A percentile compares a stretch with the other conserved stretches of the same genome.
These are phyloP conservation scores for Podiceps cristatus DNA, from an alignment of 2,113 vertebrate genomes.

Conservation along the genomic window DNA sequence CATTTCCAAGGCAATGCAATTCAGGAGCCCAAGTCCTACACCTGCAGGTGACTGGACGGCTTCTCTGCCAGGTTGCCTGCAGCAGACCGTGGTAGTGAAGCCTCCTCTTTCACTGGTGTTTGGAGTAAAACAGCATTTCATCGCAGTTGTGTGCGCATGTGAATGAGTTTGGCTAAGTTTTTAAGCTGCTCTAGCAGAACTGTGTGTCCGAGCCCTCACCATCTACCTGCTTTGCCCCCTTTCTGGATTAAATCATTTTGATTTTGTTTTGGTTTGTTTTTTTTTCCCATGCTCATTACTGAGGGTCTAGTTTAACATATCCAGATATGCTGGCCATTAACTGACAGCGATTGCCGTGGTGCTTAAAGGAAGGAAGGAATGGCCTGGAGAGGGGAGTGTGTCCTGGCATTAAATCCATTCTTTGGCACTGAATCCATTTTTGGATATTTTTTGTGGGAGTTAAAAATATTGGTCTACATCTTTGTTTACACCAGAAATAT, in stretches of 20 bases:
- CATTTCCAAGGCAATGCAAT: background rate
- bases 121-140: background rate
- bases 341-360: background rate
- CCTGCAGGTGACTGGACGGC: background rate
- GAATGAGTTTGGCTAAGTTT: background rate
- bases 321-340: background rate
- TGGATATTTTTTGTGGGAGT: background rate
- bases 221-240: background rate
- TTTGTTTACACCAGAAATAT: background rate
- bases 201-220: background rate
- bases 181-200: background rate
- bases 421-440: background rate
- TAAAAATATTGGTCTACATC: background rate
- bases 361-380: background rate
- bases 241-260: background rate
- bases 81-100: background rate
- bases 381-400: background rate
- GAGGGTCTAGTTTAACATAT: background rate
- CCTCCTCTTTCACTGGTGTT: background rate
- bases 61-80: background rate
- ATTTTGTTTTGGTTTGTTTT: too few species aligned
- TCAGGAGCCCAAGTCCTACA: background rate
- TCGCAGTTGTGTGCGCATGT: fast-evolving
- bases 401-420: background rate
- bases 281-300: background rate